Evolutionary conservation across 2,888 invertebrate species (phyloP).

Genomic region (Gastracanthus pulcherrimus): DNA sequence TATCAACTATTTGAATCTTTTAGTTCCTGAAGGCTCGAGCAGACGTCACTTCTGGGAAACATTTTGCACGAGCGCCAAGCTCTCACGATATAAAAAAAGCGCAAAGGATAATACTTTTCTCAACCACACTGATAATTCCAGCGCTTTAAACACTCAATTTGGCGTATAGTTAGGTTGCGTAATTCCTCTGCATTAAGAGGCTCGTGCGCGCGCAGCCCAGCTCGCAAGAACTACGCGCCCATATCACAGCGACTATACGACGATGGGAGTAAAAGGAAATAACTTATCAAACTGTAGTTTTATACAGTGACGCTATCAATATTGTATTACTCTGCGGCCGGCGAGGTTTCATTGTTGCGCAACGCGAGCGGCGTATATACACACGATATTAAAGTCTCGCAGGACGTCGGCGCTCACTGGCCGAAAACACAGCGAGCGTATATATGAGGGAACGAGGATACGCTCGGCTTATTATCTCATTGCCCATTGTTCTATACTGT

Average conservation of each 20-base stretch:
- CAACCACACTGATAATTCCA: too few relatives aligned
- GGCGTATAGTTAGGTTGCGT: not conserved
- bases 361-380: slow-evolving; percentile 5
- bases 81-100: not conserved
- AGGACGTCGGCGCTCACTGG: not conserved
- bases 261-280: slow-evolving; percentile 37
- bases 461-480: slow-evolving; percentile 65
- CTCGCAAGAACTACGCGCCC: not conserved
- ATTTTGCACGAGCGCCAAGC: not conserved
- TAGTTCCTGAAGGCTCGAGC: too few relatives aligned
- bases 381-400: too few relatives aligned
- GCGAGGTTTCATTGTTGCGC: slow-evolving; percentile 19
- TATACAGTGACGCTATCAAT: slow-evolving; percentile 16
- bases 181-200: too few relatives aligned
- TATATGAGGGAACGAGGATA: slow-evolving; percentile 54
- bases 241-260: too few relatives aligned
- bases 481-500: slow-evolving; percentile 64
- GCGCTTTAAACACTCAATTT: not conserved
- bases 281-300: slow-evolving; percentile 29
- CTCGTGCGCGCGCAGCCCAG: not conserved
- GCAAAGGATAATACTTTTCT: not conserved
- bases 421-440: slow-evolving; percentile 11
- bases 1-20: too few relatives aligned
- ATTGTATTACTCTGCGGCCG: slow-evolving; percentile 8
- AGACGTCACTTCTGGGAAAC: too few relatives aligned